Base-by-base conservation (phyloP, 2,888 invertebrate genomes). In the Mimachlamys varia region DNA sequence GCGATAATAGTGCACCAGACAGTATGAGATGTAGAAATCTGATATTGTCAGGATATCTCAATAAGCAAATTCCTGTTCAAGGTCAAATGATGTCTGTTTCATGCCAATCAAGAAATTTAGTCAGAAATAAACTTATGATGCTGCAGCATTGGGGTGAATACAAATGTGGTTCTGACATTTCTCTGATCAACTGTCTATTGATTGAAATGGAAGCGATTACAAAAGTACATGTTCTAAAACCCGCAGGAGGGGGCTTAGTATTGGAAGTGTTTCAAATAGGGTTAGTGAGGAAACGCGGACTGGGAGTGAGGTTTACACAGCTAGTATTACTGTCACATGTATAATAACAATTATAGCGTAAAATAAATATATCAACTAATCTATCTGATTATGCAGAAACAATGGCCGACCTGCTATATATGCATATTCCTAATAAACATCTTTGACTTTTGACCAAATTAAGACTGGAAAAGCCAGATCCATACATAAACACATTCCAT, bases 101-200 rank as follows among this genome's bases (percentile, higher is more conserved):
- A 76, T 76, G 76, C 76, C 76, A 76, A 76, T 76, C 76, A 76
- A 76, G 76, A 76, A 76, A 76, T 76, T 76, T 76, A 76, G 76
- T 76, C 33, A 76, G 76, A 76, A 76, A 76, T 76, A 76, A 76
- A 33, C 27, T 76, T 76, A 76, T 17, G 76, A 76, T 27, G 13
- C 10, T 76, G 33, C 76, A 76, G 76, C 76, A 76, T 33, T 76
- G 27, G 0, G 27, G 76, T 33, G 33, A 76, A 76, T n/a, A 27
- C 13, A 27, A 76, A 76, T 33, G 62, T 33, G 33, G 76, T 33
- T 27, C 76, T 76, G 76, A 27, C 33, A 76, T 62, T 62, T 62
- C 27, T 27, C 1, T 33, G 76, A 76, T 76, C 76, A 12, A 76
- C 33, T 33, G 27, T 27, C 12, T 76, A 76, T 76, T 33, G 33